A percentile compares a stretch with the other conserved stretches of the same genome.
Evolutionary conservation across 2,797 vertebrate species (phyloP).

Genomic region (Enteromius mattozi): DNA sequence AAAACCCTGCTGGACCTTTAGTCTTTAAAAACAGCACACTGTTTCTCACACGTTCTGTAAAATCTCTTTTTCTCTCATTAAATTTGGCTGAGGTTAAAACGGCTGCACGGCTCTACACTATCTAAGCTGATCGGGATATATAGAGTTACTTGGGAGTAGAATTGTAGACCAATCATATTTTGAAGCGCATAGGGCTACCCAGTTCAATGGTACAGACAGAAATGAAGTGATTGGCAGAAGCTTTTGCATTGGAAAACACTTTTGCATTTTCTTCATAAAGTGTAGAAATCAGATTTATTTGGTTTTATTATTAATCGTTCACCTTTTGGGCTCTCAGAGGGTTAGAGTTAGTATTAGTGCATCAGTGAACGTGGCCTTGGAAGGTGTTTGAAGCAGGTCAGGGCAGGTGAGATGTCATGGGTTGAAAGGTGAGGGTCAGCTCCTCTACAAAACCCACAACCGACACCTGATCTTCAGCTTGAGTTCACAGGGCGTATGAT

Average conservation of each 20-base stretch:
- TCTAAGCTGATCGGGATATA: neutral
- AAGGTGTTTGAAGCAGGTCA: constrained; percentile 18
- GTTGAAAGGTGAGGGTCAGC: constrained; percentile 60
- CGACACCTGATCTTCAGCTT: constrained; percentile 66
- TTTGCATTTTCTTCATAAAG: neutral
- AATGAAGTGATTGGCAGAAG: neutral
- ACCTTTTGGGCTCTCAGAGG: neutral
- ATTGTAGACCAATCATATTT: constrained; percentile 2
- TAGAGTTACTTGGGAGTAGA: neutral
- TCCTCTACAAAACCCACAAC: constrained; percentile 59
- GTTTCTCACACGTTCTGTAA: constrained; percentile 20
- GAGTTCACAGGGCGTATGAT: constrained; percentile 20
- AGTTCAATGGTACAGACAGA: neutral
- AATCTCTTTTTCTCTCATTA: neutral
- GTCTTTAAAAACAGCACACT: constrained; percentile 39
- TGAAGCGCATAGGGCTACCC: neutral
- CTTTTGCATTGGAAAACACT: neutral
- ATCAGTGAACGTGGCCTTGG: constrained; percentile 55
- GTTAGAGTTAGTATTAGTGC: neutral
- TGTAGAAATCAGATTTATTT: neutral
- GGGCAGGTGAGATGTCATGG: constrained; percentile 51
- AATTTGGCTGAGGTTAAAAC: neutral
- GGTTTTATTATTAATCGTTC: neutral
- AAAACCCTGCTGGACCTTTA: constrained; percentile 64
- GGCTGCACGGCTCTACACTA: neutral